These are phyloP conservation scores for Dendroctonus valens DNA, from an alignment of 1,140 invertebrate species.

Conservation along the genomic window DNA sequence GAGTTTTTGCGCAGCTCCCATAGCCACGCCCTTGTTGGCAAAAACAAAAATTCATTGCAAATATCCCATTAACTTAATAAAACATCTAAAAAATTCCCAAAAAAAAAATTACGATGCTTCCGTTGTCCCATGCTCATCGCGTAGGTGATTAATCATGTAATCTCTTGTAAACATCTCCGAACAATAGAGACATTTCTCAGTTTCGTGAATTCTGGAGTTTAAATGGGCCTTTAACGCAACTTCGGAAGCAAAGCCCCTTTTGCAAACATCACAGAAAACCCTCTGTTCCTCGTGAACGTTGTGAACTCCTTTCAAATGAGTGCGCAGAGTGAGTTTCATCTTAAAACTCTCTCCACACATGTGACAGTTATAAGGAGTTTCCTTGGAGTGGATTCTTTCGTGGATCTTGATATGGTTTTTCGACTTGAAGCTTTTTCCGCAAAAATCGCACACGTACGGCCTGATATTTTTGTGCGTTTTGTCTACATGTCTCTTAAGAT, in stretches of 20 bases:
- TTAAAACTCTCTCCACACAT: slow-evolving; percentile 24
- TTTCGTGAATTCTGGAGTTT: slow-evolving; percentile 21
- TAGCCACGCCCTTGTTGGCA: not conserved
- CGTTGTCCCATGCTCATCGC: slow-evolving; percentile 4
- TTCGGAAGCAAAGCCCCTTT: slow-evolving; percentile 14
- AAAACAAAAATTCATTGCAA: not conserved
- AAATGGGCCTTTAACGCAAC: slow-evolving; percentile 17
- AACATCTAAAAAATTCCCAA: not conserved
- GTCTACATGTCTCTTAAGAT: slow-evolving; percentile 16
- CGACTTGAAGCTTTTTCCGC: slow-evolving; percentile 16
- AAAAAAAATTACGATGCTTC: not conserved
- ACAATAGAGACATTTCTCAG: slow-evolving; percentile 21
- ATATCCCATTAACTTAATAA: not conserved
- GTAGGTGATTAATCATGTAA: slow-evolving; percentile 15
- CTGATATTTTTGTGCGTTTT: slow-evolving; percentile 20
- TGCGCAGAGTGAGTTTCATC: slow-evolving; percentile 16
- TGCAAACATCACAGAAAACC: slow-evolving; percentile 21
- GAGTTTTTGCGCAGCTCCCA: not conserved
- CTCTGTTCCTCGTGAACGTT: slow-evolving; percentile 19
- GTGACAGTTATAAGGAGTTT: slow-evolving; percentile 15
- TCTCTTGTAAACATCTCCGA: slow-evolving; percentile 21
- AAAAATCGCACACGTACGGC: slow-evolving; percentile 19
- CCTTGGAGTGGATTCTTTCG: slow-evolving; percentile 20
- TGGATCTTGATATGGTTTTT: slow-evolving; percentile 21
- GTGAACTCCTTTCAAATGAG: slow-evolving; percentile 15